A percentile compares a stretch with the other conserved stretches of the same genome.
These are phyloP conservation scores for Mionectes macconnelli DNA, from an alignment of 2,113 vertebrate genomes.

Conservation along the genomic window DNA sequence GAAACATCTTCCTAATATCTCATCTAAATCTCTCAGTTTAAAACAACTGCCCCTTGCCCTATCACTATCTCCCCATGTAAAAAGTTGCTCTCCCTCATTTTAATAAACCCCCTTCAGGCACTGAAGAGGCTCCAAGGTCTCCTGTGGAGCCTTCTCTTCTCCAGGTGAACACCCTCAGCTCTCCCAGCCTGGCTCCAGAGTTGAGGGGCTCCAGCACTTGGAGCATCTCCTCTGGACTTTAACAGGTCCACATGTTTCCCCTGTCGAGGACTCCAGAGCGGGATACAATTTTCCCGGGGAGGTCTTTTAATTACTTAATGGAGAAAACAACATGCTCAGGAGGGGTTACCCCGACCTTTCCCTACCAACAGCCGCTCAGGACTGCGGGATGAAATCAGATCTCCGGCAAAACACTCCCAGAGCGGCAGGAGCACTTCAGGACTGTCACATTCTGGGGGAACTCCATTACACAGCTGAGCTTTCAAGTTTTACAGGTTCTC, in stretches of 20 bases:
- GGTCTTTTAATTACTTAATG: background rate
- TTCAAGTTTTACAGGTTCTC: background rate
- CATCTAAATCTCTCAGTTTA: background rate
- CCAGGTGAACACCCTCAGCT: background rate
- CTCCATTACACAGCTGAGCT: background rate
- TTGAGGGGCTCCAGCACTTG: background rate
- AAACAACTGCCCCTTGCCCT: background rate
- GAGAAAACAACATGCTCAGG: background rate
- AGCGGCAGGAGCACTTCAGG: fast-evolving
- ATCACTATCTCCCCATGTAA: background rate
- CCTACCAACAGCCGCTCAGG: background rate
- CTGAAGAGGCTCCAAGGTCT: background rate
- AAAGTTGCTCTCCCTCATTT: background rate
- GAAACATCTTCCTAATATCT: background rate
- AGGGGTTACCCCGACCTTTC: background rate
- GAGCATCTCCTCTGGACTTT: background rate
- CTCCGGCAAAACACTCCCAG: background rate
- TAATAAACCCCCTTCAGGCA: background rate
- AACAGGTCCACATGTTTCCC: background rate
- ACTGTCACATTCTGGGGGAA: background rate
- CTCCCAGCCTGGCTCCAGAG: background rate
- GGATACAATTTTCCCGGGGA: background rate
- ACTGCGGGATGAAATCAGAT: background rate
- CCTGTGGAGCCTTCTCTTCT: background rate
- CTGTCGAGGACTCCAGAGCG: background rate